phyloP scores from a whole-genome alignment of 2,888 invertebrate genomes.

The Papilio gigon region DNA sequence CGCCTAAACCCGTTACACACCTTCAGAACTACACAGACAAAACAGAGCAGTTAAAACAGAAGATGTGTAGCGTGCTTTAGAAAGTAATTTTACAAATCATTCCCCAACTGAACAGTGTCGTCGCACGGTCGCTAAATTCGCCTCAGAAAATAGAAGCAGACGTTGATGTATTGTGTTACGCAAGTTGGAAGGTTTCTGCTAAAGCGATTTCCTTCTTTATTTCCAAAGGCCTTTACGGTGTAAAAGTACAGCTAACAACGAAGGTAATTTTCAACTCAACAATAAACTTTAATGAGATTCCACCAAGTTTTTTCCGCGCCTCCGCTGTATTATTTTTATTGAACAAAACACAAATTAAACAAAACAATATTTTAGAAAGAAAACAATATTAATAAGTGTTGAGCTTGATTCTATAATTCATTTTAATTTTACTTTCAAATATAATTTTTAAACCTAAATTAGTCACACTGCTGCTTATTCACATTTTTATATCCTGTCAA shows the following conservation, averaged over 20 bases:
- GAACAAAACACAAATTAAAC: neutral
- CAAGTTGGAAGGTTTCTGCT: slow-evolving; percentile 44
- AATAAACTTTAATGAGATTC: slow-evolving; percentile 37
- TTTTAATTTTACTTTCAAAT: too few relatives aligned
- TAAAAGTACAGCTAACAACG: slow-evolving; percentile 32
- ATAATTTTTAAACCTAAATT: too few relatives aligned
- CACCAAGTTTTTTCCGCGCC: slow-evolving; percentile 21
- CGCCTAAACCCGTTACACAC: too few relatives aligned
- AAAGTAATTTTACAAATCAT: slow-evolving; percentile 31
- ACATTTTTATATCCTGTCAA: too few relatives aligned
- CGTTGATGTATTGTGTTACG: slow-evolving; percentile 40
- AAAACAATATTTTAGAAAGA: neutral
- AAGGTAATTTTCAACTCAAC: slow-evolving; percentile 36
- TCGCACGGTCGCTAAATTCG: slow-evolving; percentile 11
- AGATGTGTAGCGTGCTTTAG: slow-evolving; percentile 11
- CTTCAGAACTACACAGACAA: too few relatives aligned
- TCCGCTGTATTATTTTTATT: slow-evolving; percentile 1
- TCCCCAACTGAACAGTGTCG: slow-evolving; percentile 7
- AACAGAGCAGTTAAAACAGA: too few relatives aligned
- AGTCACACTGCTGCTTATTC: too few relatives aligned
- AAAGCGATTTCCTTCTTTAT: slow-evolving; percentile 47
- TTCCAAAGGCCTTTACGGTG: slow-evolving; percentile 43
- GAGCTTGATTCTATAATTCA: too few relatives aligned
- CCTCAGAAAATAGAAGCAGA: slow-evolving; percentile 37
- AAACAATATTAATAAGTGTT: too few relatives aligned